Conservation (phyloP, 2,113 vertebrate species). For the Ramphastos sulfuratus region DNA sequence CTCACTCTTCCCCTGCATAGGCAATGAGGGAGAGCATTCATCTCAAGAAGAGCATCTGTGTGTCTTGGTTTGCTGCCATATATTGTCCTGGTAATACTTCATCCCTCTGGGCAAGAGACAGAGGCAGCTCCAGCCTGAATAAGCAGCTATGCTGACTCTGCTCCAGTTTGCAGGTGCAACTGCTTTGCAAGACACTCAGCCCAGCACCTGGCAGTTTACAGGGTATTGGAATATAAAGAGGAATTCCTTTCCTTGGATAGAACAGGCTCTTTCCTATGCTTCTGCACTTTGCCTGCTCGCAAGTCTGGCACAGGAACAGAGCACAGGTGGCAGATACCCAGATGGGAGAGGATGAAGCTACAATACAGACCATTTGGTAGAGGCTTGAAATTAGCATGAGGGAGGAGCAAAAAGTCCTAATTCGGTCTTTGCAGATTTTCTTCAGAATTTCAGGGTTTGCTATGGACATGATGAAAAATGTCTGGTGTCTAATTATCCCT, state of each 20-base stretch:
- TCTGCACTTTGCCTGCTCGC: not conserved
- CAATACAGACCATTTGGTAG: not conserved
- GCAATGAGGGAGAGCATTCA: not conserved
- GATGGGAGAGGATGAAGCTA: not conserved
- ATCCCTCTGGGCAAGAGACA: not conserved
- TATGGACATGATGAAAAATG: not conserved
- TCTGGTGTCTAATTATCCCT: not conserved
- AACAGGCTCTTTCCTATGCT: not conserved
- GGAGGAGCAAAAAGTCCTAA: not conserved
- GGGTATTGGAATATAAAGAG: not conserved
- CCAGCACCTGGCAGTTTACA: fast-evolving
- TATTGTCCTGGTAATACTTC: not conserved
- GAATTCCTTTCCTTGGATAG: not conserved
- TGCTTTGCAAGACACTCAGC: not conserved
- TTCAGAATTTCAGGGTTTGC: not conserved
- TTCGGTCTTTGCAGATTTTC: not conserved
- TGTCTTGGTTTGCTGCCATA: not conserved
- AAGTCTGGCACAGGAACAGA: not conserved
- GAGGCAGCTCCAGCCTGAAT: not conserved
- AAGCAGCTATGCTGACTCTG: not conserved
- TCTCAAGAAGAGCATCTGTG: not conserved
- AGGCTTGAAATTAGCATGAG: not conserved
- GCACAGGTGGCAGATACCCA: not conserved
- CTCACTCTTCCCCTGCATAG: not conserved
- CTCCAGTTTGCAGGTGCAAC: not conserved